These are phyloP conservation scores for Ectropis crepuscularia DNA, from an alignment of 2,888 invertebrate genomes.

Conservation along the genomic window DNA sequence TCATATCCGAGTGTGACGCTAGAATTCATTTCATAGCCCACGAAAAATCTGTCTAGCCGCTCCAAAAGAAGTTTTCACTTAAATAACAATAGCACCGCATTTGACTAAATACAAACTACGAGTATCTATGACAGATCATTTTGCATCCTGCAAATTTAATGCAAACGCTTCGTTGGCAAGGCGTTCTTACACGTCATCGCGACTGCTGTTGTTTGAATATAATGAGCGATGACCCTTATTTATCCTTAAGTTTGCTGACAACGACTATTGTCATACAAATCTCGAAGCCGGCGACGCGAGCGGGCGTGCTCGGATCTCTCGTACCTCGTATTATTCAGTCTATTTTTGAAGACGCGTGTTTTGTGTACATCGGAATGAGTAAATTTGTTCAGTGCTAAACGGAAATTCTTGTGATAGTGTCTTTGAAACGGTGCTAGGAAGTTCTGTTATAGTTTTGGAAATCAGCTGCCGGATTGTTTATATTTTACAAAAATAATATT, in stretches of 20 bases:
- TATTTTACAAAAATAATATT: background rate
- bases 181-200: no score
- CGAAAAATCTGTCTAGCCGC: no score
- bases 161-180: no score
- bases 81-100: no score
- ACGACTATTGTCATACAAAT: constrained; percentile 43
- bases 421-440: background rate
- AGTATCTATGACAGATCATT: no score
- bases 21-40: no score
- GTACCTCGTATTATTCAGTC: constrained; percentile 24
- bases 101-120: no score
- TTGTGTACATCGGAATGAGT: constrained; percentile 24
- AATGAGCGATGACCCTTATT: constrained; percentile 6
- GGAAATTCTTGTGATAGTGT: constrained; percentile 7
- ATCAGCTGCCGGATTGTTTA: background rate
- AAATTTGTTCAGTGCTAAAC: constrained; percentile 14
- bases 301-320: constrained; percentile 24
- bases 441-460: constrained; percentile 1
- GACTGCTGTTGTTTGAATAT: background rate
- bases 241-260: constrained; percentile 40
- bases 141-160: no score
- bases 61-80: no score
- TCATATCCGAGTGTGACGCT: no score
- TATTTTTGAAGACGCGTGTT: constrained; percentile 29
- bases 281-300: constrained; percentile 25